Conservation (phyloP, 2,888 invertebrate species). For the Drosophila villosipedis region DNA sequence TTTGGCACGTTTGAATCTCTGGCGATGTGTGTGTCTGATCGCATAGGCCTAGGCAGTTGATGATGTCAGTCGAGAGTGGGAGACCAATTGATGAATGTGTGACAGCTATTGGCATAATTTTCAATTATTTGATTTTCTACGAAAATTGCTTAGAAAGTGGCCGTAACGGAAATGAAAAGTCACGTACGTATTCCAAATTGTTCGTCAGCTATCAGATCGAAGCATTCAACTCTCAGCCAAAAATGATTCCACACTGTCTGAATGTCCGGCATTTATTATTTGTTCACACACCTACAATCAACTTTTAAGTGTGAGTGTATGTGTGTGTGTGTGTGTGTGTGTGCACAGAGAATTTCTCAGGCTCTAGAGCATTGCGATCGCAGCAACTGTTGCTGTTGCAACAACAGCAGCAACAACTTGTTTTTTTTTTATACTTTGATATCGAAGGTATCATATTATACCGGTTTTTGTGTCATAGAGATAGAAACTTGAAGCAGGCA, state of each 20-base stretch:
- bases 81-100: constrained; percentile 67
- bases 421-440: constrained; percentile 8
- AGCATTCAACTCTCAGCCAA: neutral
- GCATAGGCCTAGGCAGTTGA: constrained; percentile 20
- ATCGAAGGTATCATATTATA: neutral
- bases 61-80: constrained; percentile 45
- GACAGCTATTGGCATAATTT: constrained; percentile 29
- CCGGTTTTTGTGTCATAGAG: neutral
- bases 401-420: constrained; percentile 35
- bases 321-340: constrained; percentile 15
- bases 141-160: constrained; percentile 32
- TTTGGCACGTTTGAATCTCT: constrained; percentile 49
- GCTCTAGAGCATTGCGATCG: constrained; percentile 33
- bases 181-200: constrained; percentile 49
- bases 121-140: constrained; percentile 18
- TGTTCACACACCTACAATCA: constrained; percentile 44
- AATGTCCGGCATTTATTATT: constrained; percentile 16
- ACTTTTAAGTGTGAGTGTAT: constrained; percentile 4
- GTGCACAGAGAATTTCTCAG: constrained; percentile 51
- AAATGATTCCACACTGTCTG: neutral
- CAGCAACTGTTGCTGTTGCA: constrained; percentile 32
- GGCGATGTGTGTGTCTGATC: neutral
- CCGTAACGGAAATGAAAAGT: constrained; percentile 69
- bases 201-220: neutral
- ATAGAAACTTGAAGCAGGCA: no score